These are phyloP conservation scores for Pygmarrhopalites habei DNA, from an alignment of 1,140 invertebrate genomes.

Conservation along the genomic window DNA sequence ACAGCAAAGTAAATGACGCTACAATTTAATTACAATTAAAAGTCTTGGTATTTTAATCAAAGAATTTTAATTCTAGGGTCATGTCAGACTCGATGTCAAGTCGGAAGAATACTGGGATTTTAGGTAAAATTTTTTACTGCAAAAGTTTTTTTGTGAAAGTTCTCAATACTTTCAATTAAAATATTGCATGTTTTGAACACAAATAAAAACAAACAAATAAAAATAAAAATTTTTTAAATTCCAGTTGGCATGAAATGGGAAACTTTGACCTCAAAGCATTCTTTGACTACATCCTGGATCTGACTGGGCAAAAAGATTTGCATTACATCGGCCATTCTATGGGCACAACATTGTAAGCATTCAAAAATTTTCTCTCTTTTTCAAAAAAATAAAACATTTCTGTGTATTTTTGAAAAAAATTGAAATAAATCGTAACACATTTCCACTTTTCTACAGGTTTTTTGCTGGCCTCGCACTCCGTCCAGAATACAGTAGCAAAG, in stretches of 20 bases:
- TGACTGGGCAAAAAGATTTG: conserved; percentile 45
- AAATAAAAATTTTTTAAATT: conserved; percentile 1
- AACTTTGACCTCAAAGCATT: conserved; percentile 52
- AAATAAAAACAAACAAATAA: not conserved
- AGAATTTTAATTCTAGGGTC: conserved; percentile 44
- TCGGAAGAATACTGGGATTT: conserved; percentile 42
- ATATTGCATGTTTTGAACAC: not conserved
- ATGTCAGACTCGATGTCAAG: conserved; percentile 38
- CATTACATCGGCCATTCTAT: conserved; percentile 51
- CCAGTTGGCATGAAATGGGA: conserved; percentile 43
- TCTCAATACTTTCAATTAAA: not conserved
- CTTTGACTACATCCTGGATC: conserved; percentile 49
- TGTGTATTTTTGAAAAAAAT: no score
- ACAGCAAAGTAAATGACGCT: no score
- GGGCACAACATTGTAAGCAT: no score
- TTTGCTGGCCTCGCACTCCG: no score
- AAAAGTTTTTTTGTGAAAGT: not conserved
- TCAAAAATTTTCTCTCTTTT: no score
- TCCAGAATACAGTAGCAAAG: no score
- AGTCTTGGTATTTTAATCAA: no score
- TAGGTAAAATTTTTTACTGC: conserved; percentile 21
- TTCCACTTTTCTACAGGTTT: no score
- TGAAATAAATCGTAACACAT: no score
- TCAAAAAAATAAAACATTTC: no score
- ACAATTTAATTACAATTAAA: no score